Base-by-base conservation (phyloP, 1,140 invertebrate genomes). In the Drosophila serrata region DNA sequence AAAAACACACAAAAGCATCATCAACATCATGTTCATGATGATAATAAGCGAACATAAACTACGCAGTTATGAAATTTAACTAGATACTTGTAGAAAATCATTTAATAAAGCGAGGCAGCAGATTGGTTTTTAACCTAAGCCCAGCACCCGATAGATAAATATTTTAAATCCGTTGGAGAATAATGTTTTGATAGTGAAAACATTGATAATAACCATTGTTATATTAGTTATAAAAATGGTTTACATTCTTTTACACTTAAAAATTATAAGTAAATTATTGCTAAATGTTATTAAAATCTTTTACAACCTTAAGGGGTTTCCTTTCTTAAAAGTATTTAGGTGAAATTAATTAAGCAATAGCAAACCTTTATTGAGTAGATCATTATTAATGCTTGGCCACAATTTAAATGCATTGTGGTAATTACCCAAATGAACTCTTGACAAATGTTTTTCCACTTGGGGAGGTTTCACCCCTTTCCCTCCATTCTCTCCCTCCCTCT, bases 31-130 rank as follows among this genome's bases (percentile, higher is more conserved):
- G 22, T 67, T 55, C 19, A 53, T 62, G 40, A 60, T 64, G 49
- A 68, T 69, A 60, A 85, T 81, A 70, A 58, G 58, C 61, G 62
- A 80, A 77, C 27, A 43, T 76, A 39, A 78, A 90, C 76, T 88
- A 84, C 84, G 84, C 84, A 88, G 84, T 88, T 88, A 81, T 64
- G 55, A 62, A 90, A 88, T 74, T n/a, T 74, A 90, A 77, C 62
- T 77, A 72, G 67, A 61, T 68, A 77, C 63, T 55, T 35, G 55
- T 58, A 35, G 62, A 29, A 62, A 60, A 63, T 62, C 49, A 29
- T 40, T n/a, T 11, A 53, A 57, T 35, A 64, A 7, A 42, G 39
- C 46, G 22, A 39, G 40, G 45, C 35, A 59, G 39, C 62, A 49
- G 45, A 45, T 68, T 40, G 43, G 19, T 12, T 7, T 40, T 24